Conservation (phyloP, 2,113 vertebrate genomes). For the Noturus placidus region DNA sequence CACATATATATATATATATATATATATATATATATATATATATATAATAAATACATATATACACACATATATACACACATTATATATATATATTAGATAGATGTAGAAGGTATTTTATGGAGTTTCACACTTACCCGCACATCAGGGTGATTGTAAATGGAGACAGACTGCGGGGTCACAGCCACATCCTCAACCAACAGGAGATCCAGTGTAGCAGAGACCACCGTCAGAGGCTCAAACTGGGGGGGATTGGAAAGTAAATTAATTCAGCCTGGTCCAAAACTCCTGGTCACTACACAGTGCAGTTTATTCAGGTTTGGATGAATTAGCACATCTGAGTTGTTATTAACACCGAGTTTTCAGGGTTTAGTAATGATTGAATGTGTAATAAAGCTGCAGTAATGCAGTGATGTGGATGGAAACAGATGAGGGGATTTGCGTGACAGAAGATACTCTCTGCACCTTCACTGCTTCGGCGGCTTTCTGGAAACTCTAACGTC, state of each 20-base stretch:
- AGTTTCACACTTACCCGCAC: slow-evolving; percentile 74
- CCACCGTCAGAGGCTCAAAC: slow-evolving; percentile 74
- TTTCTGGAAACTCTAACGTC: background rate
- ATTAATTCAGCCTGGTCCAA: background rate
- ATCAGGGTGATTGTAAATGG: slow-evolving; percentile 89
- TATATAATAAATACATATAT: no score
- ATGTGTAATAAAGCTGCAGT: background rate
- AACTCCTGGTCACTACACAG: background rate
- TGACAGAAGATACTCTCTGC: background rate
- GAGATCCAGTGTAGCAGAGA: slow-evolving; percentile 85
- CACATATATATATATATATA: no score
- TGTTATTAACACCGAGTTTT: background rate
- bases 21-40: no score
- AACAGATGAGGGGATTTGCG: background rate
- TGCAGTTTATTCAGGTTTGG: background rate
- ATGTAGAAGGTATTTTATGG: background rate
- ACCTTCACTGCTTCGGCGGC: background rate
- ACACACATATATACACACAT: no score
- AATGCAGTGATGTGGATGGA: no score
- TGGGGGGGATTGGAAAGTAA: slow-evolving; percentile 50
- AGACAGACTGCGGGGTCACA: slow-evolving; percentile 77
- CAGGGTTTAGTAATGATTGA: background rate
- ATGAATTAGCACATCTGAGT: background rate
- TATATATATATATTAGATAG: no score
- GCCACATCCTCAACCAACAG: slow-evolving; percentile 90